Percentiles rank a stretch among this genome's conserved stretches.
Evolutionary conservation across 2,113 vertebrate genomes (phyloP).

Genomic region (Poeciliopsis turrubarensis): DNA sequence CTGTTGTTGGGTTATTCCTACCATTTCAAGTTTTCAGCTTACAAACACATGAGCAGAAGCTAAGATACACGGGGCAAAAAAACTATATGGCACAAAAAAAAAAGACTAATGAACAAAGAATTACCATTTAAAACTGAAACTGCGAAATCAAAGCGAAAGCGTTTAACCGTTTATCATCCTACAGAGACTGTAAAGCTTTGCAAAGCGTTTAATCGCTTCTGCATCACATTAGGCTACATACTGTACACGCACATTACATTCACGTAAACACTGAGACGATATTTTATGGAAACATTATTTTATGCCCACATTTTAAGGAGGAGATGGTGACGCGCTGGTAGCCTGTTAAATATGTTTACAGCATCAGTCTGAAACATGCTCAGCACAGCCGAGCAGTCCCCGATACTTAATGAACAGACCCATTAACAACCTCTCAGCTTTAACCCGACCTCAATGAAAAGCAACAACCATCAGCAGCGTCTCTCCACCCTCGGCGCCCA

Average conservation of each 20-base stretch:
- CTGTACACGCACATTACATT: background rate
- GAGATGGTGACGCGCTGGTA: conserved; percentile 21
- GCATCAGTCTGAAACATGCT: conserved; percentile 27
- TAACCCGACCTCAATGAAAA: conserved; percentile 33
- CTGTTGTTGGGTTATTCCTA: too few species aligned
- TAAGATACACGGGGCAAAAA: background rate
- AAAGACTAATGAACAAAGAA: conserved; percentile 14
- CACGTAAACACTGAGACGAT: conserved; percentile 19
- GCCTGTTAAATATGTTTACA: conserved; percentile 32
- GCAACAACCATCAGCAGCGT: conserved; percentile 39
- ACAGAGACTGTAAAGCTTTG: conserved; percentile 6
- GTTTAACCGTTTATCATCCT: background rate
- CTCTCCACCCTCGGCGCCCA: conserved; percentile 26
- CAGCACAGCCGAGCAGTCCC: conserved; percentile 28
- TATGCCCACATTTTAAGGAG: conserved; percentile 32
- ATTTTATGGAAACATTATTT: conserved; percentile 42
- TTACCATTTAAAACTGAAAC: conserved; percentile 24
- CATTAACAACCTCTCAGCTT: conserved; percentile 45
- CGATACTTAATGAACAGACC: conserved; percentile 47
- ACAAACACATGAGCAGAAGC: background rate
- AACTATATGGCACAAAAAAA: conserved; percentile 15
- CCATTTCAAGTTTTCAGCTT: background rate
- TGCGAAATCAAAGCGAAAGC: background rate
- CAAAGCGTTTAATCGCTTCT: conserved; percentile 12
- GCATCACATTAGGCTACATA: conserved; percentile 4